These are phyloP conservation scores for Chionodraco myersi DNA, from an alignment of 2,113 vertebrate genomes.

Conservation along the genomic window DNA sequence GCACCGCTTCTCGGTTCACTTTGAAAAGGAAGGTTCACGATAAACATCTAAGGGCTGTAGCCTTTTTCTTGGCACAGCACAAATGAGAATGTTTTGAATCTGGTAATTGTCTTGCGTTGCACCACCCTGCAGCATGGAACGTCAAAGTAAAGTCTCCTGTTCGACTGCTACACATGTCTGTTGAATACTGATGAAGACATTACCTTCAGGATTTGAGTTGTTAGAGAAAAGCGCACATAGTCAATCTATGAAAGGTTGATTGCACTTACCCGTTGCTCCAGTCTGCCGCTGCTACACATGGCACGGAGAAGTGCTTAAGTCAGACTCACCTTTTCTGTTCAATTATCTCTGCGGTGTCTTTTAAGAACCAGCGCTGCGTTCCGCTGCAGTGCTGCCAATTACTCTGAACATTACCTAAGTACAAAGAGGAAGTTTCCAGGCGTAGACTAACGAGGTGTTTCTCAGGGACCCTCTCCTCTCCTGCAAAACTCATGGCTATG, in stretches of 20 bases:
- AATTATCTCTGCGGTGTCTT: constrained; percentile 52
- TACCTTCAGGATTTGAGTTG: constrained; percentile 7
- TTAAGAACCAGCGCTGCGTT: constrained; percentile 25
- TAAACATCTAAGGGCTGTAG: not conserved
- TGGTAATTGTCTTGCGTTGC: not conserved
- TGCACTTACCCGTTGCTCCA: constrained; percentile 4
- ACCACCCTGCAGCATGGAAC: not conserved
- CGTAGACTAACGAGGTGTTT: constrained; percentile 56
- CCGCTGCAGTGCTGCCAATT: constrained; percentile 50
- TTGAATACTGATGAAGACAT: constrained; percentile 44
- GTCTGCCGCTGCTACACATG: not conserved
- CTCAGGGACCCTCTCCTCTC: constrained; percentile 28
- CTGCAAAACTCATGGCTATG: constrained; percentile 17
- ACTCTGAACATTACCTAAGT: constrained; percentile 43
- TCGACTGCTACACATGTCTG: not conserved
- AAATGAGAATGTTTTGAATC: not conserved
- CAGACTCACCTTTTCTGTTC: constrained; percentile 46
- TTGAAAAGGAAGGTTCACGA: not conserved
- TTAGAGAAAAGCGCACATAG: not conserved
- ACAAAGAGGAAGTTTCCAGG: constrained; percentile 25
- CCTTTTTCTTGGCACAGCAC: not conserved
- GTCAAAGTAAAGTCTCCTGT: constrained; percentile 10
- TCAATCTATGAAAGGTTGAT: constrained; percentile 4
- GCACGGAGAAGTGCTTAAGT: constrained; percentile 11
- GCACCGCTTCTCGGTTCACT: not conserved